Evolutionary conservation across 2,888 invertebrate genomes (phyloP), one percentile per base, ranked within the genome.

Genomic region (Blomia tropicalis): DNA sequence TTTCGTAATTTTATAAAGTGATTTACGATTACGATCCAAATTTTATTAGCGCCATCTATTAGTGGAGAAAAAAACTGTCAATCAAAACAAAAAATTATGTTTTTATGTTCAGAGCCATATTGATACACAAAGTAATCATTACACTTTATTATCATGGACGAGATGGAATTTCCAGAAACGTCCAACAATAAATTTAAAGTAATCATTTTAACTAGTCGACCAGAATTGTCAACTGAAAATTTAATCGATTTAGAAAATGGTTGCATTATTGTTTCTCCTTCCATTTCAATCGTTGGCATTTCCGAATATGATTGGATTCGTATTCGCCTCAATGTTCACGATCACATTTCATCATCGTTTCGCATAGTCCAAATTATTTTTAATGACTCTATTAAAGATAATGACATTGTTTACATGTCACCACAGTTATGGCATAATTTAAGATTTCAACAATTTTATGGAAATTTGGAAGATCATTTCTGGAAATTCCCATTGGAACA

Each of bases 381-480:
- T 47, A 59, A 56, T 23, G 63, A 63, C 29, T 47, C 19, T 7
- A 59, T 63, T 19, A 31, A 23, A 7, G 51, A 64, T 59, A 65
- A 66, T 43, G 64, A 65, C 31, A 25, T 63, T 19, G 66, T 58
- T 7, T 67, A 65, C 43, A 64, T 69, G 4, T 66, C 66, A 0
- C 69, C 69, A 4, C 62, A 65, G 58, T 56, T 69, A n/a, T 69
- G 68, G 68, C 68, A 67, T 56, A 69, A 69, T 64, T 60, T 69
- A 23, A 41, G 41, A 23, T 27, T 17, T 31, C 29, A 56, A 43
- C 36, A 54, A 1, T 43, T 56, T 27, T n/a, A 11, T 4, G 29
- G 23, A 31, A 56, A 29, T n/a, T 30, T 56, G 4, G 56, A 2
- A 36, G 19, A 56, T n/a, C 1, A 29, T 30, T 56, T 56, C 3